A percentile compares a stretch with the other conserved stretches of the same genome.
Conservation (phyloP, 1,140 invertebrate genomes). For the Vanessa tameamea region DNA sequence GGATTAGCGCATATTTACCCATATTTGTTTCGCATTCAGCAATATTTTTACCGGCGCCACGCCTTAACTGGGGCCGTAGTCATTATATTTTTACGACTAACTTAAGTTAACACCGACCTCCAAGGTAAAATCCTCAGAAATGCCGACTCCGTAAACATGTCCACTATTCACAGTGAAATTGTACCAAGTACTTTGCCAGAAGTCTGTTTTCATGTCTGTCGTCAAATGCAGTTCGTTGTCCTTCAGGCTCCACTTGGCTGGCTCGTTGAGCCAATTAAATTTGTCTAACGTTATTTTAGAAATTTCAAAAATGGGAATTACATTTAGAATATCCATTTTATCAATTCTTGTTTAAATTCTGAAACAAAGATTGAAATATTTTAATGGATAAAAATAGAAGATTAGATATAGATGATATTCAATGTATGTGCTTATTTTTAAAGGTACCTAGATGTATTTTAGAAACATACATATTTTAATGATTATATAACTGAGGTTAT, state of each 20-base stretch:
- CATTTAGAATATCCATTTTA: neutral
- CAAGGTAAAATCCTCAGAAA: constrained; percentile 58
- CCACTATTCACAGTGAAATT: constrained; percentile 54
- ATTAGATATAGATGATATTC: no score
- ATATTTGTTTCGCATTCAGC: no score
- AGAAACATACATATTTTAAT: no score
- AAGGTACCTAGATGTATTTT: no score
- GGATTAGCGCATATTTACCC: no score
- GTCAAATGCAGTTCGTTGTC: constrained; percentile 46
- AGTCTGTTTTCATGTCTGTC: constrained; percentile 57
- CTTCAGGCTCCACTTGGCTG: constrained; percentile 43
- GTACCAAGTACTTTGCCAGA: constrained; percentile 66
- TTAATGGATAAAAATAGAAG: no score
- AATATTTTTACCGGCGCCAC: no score
- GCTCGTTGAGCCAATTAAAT: constrained; percentile 65
- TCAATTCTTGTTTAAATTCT: neutral
- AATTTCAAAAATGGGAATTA: no score
- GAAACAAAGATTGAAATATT: neutral
- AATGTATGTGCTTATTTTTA: no score
- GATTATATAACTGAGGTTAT: no score
- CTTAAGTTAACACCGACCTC: constrained; percentile 42
- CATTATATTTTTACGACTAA: no score
- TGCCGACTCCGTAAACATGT: constrained; percentile 52
- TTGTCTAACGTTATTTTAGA: constrained; percentile 19
- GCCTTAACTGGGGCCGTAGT: no score